Conservation (phyloP, 2,888 invertebrate genomes). For the Melieria picta region DNA sequence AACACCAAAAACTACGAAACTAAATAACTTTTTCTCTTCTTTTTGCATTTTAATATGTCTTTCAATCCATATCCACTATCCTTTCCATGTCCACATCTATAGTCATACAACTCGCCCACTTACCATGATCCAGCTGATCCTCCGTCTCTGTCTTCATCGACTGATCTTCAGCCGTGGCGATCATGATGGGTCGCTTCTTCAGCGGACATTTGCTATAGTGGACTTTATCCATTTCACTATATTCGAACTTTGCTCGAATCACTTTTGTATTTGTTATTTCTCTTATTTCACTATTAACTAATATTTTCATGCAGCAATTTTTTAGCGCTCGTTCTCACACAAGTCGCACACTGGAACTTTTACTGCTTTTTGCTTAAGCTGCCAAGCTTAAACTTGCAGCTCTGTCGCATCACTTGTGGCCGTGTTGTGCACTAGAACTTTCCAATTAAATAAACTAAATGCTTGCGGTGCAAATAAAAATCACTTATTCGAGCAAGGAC, state of each 20-base stretch:
- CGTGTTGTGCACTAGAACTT: neutral
- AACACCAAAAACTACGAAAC: too few relatives aligned
- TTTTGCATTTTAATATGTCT: neutral
- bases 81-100: neutral
- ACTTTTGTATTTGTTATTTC: neutral
- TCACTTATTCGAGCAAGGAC: too few relatives aligned
- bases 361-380: neutral
- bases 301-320: neutral
- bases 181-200: slow-evolving; percentile 62
- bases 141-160: slow-evolving; percentile 38
- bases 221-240: slow-evolving; percentile 56
- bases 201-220: slow-evolving; percentile 65
- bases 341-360: neutral
- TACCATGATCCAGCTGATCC: slow-evolving; percentile 54
- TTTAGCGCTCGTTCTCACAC: neutral
- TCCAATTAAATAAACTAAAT: neutral
- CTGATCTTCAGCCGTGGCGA: slow-evolving; percentile 40
- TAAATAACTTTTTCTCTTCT: too few relatives aligned
- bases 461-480: too few relatives aligned
- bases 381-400: neutral
- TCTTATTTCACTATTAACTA: neutral
- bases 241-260: neutral
- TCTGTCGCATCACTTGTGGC: neutral
- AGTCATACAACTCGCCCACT: slow-evolving; percentile 20
- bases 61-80: too few relatives aligned